Percentiles rank a stretch among this genome's conserved stretches.
Conservation (phyloP, 1,140 invertebrate species). For the Muscidifurax raptorellus region DNA sequence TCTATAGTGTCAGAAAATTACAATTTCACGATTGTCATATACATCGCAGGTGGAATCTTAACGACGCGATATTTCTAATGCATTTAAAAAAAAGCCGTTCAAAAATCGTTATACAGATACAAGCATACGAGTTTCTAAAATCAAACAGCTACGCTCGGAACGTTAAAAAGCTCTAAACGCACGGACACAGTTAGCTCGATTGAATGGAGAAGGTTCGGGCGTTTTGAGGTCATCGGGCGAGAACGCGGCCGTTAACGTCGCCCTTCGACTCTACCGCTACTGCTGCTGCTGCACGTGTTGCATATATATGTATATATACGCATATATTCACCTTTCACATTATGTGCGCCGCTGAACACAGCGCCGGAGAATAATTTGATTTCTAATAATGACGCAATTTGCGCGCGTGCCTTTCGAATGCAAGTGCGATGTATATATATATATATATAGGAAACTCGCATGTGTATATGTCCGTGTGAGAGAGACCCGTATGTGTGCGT, state of each 20-base stretch:
- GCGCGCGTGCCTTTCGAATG: slow-evolving; percentile 34
- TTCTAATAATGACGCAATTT: slow-evolving; percentile 47
- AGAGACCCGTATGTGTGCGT: background rate
- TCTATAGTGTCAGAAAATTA: background rate
- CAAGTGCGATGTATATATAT: too few species aligned
- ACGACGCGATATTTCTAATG: too few species aligned
- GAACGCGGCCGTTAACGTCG: slow-evolving; percentile 1
- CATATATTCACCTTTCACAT: slow-evolving; percentile 19
- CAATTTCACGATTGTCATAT: background rate
- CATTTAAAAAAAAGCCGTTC: too few species aligned
- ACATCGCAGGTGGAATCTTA: background rate
- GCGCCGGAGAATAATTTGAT: slow-evolving; percentile 22
- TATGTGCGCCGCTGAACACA: background rate
- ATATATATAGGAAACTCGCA: slow-evolving; percentile 24
- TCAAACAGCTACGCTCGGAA: background rate
- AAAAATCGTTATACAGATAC: too few species aligned
- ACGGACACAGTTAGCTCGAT: background rate
- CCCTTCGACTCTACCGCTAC: slow-evolving; percentile 14
- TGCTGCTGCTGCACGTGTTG: background rate
- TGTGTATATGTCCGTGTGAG: background rate
- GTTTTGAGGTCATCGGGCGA: slow-evolving; percentile 34
- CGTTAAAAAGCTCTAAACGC: background rate
- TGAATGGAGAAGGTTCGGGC: background rate
- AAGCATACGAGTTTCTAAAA: too few species aligned
- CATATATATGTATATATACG: background rate